Evolutionary conservation across 2,113 vertebrate species (phyloP).

Genomic region (Oncorhynchus masou): DNA sequence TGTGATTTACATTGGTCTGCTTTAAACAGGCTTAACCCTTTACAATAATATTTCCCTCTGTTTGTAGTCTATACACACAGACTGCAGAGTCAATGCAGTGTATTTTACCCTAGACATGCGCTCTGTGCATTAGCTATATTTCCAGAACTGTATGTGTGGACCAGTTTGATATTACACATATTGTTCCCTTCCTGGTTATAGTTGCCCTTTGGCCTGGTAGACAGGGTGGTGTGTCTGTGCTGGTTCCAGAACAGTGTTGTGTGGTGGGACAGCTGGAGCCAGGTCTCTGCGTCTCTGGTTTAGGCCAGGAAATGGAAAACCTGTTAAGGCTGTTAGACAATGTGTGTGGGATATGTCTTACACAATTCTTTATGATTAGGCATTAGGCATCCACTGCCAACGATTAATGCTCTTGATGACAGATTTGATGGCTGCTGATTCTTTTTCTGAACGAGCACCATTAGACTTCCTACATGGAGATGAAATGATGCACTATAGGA

Average conservation of each 20-base stretch:
- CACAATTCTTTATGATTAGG: too few species aligned
- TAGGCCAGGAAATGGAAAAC: not conserved
- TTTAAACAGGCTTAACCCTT: conserved; percentile 71
- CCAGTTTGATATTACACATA: too few species aligned
- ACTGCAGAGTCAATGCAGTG: not conserved
- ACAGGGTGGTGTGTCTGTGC: too few species aligned
- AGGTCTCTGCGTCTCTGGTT: not conserved
- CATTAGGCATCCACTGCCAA: not conserved
- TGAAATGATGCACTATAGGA: conserved; percentile 43
- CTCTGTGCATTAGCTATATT: not conserved
- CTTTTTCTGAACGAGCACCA: conserved; percentile 67
- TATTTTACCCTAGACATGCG: not conserved
- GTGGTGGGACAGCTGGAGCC: not conserved
- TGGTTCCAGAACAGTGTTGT: too few species aligned
- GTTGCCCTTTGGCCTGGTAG: too few species aligned
- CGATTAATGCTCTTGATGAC: not conserved
- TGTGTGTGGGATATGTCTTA: too few species aligned
- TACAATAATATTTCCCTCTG: conserved; percentile 68
- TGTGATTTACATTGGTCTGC: conserved; percentile 71
- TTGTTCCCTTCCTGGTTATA: too few species aligned
- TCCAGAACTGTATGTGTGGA: too few species aligned
- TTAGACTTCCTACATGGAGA: conserved; percentile 60
- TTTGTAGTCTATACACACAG: conserved; percentile 22
- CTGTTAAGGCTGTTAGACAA: not conserved
- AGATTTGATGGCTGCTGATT: conserved; percentile 66